Percentiles rank a stretch among this genome's conserved stretches.
These are phyloP conservation scores for Babyrousa celebensis DNA, from an alignment of 2,797 vertebrate species.

Conservation along the genomic window DNA sequence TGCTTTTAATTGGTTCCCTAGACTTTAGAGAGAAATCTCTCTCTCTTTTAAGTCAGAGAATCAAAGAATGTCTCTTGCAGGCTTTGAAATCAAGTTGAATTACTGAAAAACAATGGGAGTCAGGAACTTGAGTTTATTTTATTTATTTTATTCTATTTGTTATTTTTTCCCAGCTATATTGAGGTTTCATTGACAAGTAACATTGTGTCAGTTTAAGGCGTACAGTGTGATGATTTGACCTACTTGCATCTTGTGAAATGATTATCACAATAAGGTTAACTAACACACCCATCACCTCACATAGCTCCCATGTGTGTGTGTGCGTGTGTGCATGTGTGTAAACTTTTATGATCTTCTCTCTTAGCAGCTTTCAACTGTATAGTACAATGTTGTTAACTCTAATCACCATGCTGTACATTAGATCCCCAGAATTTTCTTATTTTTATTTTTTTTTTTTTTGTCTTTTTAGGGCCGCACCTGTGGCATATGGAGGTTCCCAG, in stretches of 20 bases:
- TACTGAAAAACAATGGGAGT: not conserved
- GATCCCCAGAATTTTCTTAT: not conserved
- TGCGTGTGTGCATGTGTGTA: not conserved
- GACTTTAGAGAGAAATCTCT: constrained; percentile 22
- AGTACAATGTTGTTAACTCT: not conserved
- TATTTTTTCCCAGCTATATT: not conserved
- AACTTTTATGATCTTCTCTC: not conserved
- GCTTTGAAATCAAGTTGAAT: not conserved
- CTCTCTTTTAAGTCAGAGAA: not conserved
- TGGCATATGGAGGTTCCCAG: too few relatives aligned
- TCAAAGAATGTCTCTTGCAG: not conserved
- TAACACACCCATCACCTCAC: not conserved
- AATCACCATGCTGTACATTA: too few relatives aligned
- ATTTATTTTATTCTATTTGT: not conserved
- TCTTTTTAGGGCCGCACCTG: too few relatives aligned
- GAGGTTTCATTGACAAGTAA: not conserved
- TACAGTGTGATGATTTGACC: not conserved
- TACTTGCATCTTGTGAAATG: not conserved
- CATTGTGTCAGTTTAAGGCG: not conserved
- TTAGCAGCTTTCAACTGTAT: not conserved
- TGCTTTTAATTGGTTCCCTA: not conserved
- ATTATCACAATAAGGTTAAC: not conserved
- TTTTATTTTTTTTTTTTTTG: too few relatives aligned
- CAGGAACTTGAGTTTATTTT: not conserved
- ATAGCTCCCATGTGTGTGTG: not conserved